Evolutionary conservation across 1,140 invertebrate genomes (phyloP).

Genomic region (Zophobas atratus): DNA sequence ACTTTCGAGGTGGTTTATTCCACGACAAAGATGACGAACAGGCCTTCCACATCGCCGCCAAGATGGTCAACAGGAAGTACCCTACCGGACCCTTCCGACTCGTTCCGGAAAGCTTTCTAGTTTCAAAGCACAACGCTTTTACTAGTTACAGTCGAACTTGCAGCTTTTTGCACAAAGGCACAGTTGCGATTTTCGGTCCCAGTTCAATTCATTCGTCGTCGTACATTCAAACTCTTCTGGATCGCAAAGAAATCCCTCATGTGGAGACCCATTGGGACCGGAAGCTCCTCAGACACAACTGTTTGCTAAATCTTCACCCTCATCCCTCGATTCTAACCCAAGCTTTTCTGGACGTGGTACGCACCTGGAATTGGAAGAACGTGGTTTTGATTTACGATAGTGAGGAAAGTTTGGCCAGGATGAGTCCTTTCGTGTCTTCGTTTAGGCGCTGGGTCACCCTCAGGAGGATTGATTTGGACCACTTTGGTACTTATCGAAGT

Average conservation of each 20-base stretch:
- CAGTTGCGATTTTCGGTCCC: conserved; percentile 89
- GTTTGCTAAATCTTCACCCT: conserved; percentile 87
- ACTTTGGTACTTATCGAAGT: conserved; percentile 72
- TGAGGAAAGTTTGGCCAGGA: conserved; percentile 81
- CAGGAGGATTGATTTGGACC: conserved; percentile 71
- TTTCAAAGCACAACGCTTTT: conserved; percentile 67
- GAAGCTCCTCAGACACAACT: conserved; percentile 73
- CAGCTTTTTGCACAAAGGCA: conserved; percentile 71
- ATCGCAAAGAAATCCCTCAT: conserved; percentile 90
- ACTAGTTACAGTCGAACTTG: conserved; percentile 68
- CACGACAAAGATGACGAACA: conserved; percentile 64
- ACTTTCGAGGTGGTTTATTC: conserved; percentile 57
- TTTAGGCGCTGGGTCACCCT: conserved; percentile 75
- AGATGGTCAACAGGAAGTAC: conserved; percentile 65
- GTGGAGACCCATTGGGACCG: conserved; percentile 82
- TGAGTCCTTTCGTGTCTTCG: conserved; percentile 84
- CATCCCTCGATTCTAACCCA: conserved; percentile 80
- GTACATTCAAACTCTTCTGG: conserved; percentile 90
- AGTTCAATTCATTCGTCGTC: conserved; percentile 75
- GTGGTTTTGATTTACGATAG: conserved; percentile 91
- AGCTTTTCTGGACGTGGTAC: conserved; percentile 81
- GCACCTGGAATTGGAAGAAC: conserved; percentile 81
- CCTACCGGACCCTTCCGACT: conserved; percentile 63
- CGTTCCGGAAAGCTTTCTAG: conserved; percentile 61
- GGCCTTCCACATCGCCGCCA: conserved; percentile 67